A percentile compares a stretch with the other conserved stretches of the same genome.
phyloP scores from a whole-genome alignment of 2,113 vertebrate species.

The Datnioides undecimradiatus region DNA sequence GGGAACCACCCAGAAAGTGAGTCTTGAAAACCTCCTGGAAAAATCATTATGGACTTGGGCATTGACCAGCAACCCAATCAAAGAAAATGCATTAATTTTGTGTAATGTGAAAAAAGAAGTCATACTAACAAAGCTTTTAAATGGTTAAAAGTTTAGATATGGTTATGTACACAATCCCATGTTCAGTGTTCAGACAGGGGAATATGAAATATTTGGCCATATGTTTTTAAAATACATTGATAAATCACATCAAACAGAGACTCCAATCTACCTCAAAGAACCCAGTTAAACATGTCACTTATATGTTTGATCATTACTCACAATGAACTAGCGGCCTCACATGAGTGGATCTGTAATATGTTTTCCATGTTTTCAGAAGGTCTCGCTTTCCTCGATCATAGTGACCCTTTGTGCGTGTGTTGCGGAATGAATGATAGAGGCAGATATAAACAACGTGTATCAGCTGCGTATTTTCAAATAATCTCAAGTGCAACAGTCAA shows the following conservation, averaged over 20 bases:
- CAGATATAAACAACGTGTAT: slow-evolving; percentile 22
- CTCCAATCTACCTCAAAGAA: slow-evolving; percentile 29
- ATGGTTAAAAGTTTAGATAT: slow-evolving; percentile 1
- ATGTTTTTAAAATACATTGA: slow-evolving; percentile 23
- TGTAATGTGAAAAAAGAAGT: not conserved
- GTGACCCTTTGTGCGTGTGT: slow-evolving; percentile 12
- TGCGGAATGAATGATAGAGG: slow-evolving; percentile 29
- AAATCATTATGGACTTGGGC: slow-evolving; percentile 32
- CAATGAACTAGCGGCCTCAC: not conserved
- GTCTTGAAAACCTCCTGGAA: slow-evolving; percentile 40
- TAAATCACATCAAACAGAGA: slow-evolving; percentile 27
- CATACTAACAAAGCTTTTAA: not conserved
- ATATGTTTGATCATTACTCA: slow-evolving; percentile 18
- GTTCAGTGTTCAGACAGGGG: slow-evolving; percentile 6
- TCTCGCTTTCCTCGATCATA: slow-evolving; percentile 29
- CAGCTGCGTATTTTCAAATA: slow-evolving; percentile 53
- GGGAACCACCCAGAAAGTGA: slow-evolving; percentile 21
- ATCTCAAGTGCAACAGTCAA: slow-evolving; percentile 62
- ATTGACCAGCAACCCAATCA: not conserved
- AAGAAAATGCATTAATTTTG: slow-evolving; percentile 25
- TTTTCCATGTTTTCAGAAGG: slow-evolving; percentile 37
- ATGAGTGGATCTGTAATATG: slow-evolving; percentile 9
- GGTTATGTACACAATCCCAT: not conserved
- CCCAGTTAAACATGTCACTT: slow-evolving; percentile 16
- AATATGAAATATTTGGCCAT: slow-evolving; percentile 28